Evolutionary conservation across 2,888 invertebrate genomes (phyloP), one percentile per base, ranked within the genome.

Genomic region (Tryphoninae sp.): DNA sequence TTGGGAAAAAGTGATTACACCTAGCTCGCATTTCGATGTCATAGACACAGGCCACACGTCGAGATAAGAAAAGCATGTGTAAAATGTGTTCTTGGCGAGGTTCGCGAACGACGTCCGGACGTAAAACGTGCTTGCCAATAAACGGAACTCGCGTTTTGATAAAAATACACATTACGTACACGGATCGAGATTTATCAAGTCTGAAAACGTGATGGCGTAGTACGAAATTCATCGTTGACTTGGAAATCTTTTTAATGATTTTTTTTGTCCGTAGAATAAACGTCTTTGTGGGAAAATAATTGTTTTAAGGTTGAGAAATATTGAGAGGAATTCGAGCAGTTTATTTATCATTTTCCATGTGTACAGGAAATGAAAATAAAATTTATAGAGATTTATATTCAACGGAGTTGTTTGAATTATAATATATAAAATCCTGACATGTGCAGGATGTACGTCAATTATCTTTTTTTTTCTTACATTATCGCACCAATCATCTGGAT

Each of bases 31-130:
- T 33, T 75, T 80, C 65, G 8, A 65, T 40, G 58, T 59, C 55
- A 42, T 64, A 75, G 75, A 75, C 69, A 65, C n/a, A 75, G 65
- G 59, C 45, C 51, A 49, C 45, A 45, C 71, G 64, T 62, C 64
- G 55, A 33, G 75, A 74, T 74, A 79, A 74, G 68, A 40, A 58
- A 55, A 49, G 26, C 23, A 49, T 19, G 55, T 22, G 16, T 55
- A 22, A 4, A 19, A 19, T 8, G 19, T 55, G 55, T 7, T 19
- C n/a, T 16, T 19, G 16, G 1, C 55, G 3, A 55, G 55, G 7
- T 55, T 19, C 55, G 11, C 9, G 19, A 19, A 16, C 19, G 22
- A 58, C 55, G 74, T 58, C 74, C 65, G 58, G 55, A 74, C 42
- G 58, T 16, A 23, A 58, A 55, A 19, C 64, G 67, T 67, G 40